These are phyloP conservation scores for Penaeus chinensis DNA, from an alignment of 1,140 invertebrate species.

Conservation along the genomic window DNA sequence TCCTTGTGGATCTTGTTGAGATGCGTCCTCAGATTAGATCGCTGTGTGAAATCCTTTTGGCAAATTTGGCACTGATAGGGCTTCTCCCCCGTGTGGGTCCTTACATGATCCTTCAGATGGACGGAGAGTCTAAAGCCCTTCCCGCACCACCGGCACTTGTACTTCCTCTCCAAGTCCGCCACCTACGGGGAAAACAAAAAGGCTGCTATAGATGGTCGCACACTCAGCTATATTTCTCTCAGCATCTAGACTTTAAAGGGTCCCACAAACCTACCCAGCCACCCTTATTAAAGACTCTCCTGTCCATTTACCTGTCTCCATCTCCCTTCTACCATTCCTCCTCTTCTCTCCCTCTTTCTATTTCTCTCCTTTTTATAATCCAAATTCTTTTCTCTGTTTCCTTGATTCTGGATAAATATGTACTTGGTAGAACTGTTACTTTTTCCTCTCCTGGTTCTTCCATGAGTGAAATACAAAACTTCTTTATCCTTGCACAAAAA, in stretches of 20 bases:
- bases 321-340: background rate
- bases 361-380: too few species aligned
- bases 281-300: background rate
- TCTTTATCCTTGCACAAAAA: too few species aligned
- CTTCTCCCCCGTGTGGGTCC: constrained; percentile 96
- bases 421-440: too few species aligned
- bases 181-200: constrained; percentile 63
- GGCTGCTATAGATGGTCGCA: constrained; percentile 55
- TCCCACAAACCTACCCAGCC: too few species aligned
- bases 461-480: too few species aligned
- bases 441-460: too few species aligned
- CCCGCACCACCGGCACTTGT: constrained; percentile 95
- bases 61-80: constrained; percentile 96
- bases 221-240: constrained; percentile 46
- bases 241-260: constrained; percentile 33
- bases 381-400: too few species aligned
- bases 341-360: too few species aligned
- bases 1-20: constrained; percentile 63
- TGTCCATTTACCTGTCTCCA: constrained; percentile 1
- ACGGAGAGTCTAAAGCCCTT: constrained; percentile 97
- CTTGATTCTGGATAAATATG: too few species aligned
- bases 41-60: constrained; percentile 94
- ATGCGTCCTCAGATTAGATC: constrained; percentile 96
- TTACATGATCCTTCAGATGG: constrained; percentile 94
- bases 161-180: constrained; percentile 63